Base-by-base conservation (phyloP, 2,797 vertebrate species). In the Girardinus metallicus region DNA sequence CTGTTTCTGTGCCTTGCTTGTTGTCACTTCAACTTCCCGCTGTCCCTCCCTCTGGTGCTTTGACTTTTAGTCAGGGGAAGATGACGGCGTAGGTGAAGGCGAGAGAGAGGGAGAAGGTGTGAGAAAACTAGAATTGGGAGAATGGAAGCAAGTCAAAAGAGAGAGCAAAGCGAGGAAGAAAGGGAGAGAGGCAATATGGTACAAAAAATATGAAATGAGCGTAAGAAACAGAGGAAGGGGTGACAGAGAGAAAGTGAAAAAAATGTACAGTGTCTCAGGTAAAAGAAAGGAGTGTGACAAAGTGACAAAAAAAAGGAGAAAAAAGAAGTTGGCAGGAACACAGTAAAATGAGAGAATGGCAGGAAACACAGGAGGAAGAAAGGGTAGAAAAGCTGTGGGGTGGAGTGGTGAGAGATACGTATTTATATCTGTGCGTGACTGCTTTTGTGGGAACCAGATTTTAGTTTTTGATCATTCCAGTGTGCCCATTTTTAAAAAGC, bases 211-310 rank as follows among this genome's bases (percentile, higher is more conserved):
- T 76, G 79, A 90, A 87, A 83, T 81, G 75, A 84, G 78, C 70
- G 76, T 39, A 76, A 82, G 85, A 84, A 80, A 78, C 66, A 47
- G 79, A 84, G 84, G 82, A 87, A 80, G 1, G 57, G 77, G 44
- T 90, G 89, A 91, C 78, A 86, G 78, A 88, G 84, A 88, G 86
- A 85, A 71, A 76, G 51, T 73, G 80, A 81, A 83, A 68, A 49
- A 89, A 85, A 85, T 74, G 78, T 80, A 81, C 75, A 89, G 74
- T 82, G 74, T 89, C 74, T 73, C 1, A 39, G 46, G 78, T 87
- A 80, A 5, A 44, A 83, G 79, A 85, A 81, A 83, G 79, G 81
- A 82, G 55, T 81, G 78, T 82, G 87, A 91, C 85, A 89, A 18
- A 57, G 74, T 83, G 79, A 86, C 76, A 11, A 46, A 80, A 84